Base-by-base conservation (phyloP, 2,113 vertebrate genomes). In the Camelus bactrianus region DNA sequence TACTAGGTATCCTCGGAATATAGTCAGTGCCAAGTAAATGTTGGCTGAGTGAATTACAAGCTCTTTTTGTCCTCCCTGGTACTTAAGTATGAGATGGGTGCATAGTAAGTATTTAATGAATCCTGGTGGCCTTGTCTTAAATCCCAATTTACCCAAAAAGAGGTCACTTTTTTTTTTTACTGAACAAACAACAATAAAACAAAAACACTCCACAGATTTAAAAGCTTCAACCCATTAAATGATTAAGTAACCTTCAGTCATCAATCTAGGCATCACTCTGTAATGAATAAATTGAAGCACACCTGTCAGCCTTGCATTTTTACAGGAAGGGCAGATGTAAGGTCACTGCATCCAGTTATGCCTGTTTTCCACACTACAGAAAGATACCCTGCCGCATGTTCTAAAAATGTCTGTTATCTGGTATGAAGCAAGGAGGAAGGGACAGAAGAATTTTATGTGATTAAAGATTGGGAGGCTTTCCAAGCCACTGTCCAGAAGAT, bases 381-480 rank as follows among this genome's bases (percentile, higher is more conserved):
- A 95, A 90, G 62, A 70, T 80, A 89, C 32, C 54, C 64, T 95
- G 90, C 56, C 81, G 52, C 3, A 0, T 17, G 28, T 52, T 92
- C 48, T 67, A n/a, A 79, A 93, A 93, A 50, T n/a, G 15, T 52
- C 62, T 75, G 81, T 95, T 89, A 87, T 93, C 94, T 94, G 80
- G 42, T 65, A 24, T 88, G n/a, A 73, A 93, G 64, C 64, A 88
- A 64, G 20, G 50, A 91, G 54, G 50, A 75, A 80, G 48, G 58
- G 79, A 86, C 26, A 48, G 46, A 94, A 93, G 38, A 91, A 87
- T 22, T 93, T 48, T 87, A n/a, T 84, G 42, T 52, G 42, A 97
- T 96, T 91, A 95, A 69, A 91, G 48, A 70, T n/a, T 82, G 75
- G 81, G 93, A 96, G 32, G 60, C 48, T 73, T 95, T 95, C 76